Evolutionary conservation across 2,113 vertebrate genomes (phyloP).

Genomic region (Burhinus oedicnemus): DNA sequence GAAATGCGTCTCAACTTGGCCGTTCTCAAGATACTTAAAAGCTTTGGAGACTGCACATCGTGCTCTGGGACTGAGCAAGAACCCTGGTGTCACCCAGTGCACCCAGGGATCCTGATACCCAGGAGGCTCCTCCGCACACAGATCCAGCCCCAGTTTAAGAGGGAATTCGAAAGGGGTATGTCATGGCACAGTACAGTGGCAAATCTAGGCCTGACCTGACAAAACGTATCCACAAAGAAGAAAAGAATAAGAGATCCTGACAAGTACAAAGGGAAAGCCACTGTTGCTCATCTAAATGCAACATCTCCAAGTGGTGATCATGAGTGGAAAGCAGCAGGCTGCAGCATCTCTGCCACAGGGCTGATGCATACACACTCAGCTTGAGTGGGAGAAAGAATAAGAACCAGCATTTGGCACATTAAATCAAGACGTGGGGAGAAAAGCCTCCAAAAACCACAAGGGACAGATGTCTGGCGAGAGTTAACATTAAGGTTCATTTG

Average conservation of each 20-base stretch:
- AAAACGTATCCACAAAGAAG: background rate
- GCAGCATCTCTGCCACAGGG: background rate
- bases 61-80: background rate
- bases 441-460: background rate
- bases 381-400: background rate
- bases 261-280: background rate
- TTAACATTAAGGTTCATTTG: background rate
- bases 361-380: background rate
- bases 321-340: background rate
- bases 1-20: background rate
- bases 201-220: background rate
- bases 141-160: background rate
- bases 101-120: background rate
- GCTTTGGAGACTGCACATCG: background rate
- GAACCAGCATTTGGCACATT: background rate
- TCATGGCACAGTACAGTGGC: background rate
- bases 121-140: background rate
- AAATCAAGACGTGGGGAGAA: background rate
- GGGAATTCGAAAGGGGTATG: background rate
- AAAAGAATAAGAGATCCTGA: background rate
- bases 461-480: background rate
- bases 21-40: background rate
- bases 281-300: background rate
- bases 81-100: background rate
- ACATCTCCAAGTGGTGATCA: background rate